Base-by-base conservation (phyloP, 2,888 invertebrate genomes). In the Lasioglossum marginatum region DNA sequence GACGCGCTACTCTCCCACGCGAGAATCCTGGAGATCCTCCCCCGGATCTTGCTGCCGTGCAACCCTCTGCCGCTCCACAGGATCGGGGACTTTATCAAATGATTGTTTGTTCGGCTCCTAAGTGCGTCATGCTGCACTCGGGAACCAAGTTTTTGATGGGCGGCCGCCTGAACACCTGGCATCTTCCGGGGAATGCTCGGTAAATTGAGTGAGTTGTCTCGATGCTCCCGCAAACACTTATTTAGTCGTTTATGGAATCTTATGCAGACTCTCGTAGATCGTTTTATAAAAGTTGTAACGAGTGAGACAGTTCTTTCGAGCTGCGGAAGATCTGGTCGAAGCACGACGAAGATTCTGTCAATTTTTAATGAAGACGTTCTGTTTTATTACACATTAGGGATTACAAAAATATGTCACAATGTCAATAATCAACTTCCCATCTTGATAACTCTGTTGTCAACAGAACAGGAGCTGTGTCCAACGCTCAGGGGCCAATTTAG, bases 1-100 rank as follows among this genome's bases (percentile, higher is more conserved):
- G 52, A 52, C n/a, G n/a, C 60, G 60, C 31, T 14, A 27, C 60
- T 60, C 60, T 60, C 60, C 60, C 60, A 60, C 60, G 60, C 60
- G 60, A 60, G 27, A 60, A 60, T 60, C 27, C 60, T 27, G 23
- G 2, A 27, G 60, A 60, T 14, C 14, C 60, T 60, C 60, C 27
- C 60, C 14, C 14, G 23, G 23, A 52, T 52, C 52, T n/a, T n/a
- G n/a, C 52, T 52, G 8, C 52, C 52, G 52, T 52, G 52, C 3
- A 52, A 52, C 52, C 52, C 52, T 52, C 23, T 2, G 52, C 10
- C 23, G 52, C 23, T 52, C 8, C 52, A 52, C 23, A 2, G 23
- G 52, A 3, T n/a, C 23, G 8, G 52, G 10, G 52, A 52, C n/a
- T 60, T 60, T 60, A 60, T 60, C 60, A 60, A 60, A 60, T 31